phyloP scores from a whole-genome alignment of 2,888 invertebrate species.

The Phania funesta region DNA sequence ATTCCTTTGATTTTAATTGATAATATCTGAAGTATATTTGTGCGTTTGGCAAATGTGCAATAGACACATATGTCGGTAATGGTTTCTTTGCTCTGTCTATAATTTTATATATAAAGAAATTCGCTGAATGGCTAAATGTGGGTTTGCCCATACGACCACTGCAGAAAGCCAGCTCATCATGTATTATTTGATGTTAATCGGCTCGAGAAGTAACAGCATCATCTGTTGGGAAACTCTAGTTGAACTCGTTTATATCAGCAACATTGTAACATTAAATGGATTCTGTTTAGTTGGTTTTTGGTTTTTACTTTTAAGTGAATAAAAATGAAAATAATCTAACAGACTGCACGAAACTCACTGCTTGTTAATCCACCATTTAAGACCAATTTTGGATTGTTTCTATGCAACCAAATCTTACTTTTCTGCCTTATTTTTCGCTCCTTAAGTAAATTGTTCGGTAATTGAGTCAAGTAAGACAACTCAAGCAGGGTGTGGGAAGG shows the following conservation, averaged over 20 bases:
- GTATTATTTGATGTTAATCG: slow-evolving; percentile 61
- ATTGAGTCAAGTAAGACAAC: slow-evolving; percentile 49
- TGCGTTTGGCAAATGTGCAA: too few relatives aligned
- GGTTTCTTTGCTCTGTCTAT: neutral
- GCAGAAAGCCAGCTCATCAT: too few relatives aligned
- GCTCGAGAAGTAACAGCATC: slow-evolving; percentile 47
- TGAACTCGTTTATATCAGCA: slow-evolving; percentile 6
- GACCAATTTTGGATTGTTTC: neutral
- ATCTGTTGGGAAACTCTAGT: slow-evolving; percentile 42
- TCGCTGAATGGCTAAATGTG: slow-evolving; percentile 46
- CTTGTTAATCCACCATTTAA: slow-evolving; percentile 22
- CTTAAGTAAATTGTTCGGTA: slow-evolving; percentile 18
- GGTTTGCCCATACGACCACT: slow-evolving; percentile 20
- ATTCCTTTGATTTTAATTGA: too few relatives aligned
- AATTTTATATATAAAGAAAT: slow-evolving; percentile 43
- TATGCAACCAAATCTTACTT: slow-evolving; percentile 26
- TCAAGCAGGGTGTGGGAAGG: slow-evolving; percentile 50
- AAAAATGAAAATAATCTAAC: slow-evolving; percentile 23
- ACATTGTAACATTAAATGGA: slow-evolving; percentile 19
- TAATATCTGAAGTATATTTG: too few relatives aligned
- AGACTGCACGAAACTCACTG: neutral
- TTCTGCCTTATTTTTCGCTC: slow-evolving; percentile 2
- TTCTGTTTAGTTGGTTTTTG: neutral
- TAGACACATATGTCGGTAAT: too few relatives aligned
- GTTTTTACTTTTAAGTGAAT: slow-evolving; percentile 24